Evolutionary conservation across 2,888 invertebrate species (phyloP), one percentile per base, ranked within the genome.

Genomic region (Polyommatus icarus): DNA sequence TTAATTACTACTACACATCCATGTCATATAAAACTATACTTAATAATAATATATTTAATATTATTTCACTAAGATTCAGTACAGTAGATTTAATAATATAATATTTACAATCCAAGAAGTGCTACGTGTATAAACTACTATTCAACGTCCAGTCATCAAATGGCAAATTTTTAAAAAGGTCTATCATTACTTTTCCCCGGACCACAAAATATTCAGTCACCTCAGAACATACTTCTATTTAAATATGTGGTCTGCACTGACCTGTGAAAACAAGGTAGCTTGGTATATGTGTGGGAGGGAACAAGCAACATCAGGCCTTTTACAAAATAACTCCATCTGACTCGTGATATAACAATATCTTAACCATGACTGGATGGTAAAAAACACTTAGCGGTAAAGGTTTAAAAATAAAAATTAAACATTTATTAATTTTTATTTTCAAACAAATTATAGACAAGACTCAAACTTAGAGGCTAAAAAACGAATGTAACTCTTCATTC

Each of bases 371-470:
- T 61, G 61, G 12, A 61, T 61, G 12, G 12, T 61, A 24, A 12
- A 24, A 12, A 24, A 10, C 4, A 61, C 10, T 12, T 32, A 67
- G 29, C 12, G 18, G 29, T 67, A 15, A 32, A 15, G 67, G 18
- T 67, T 67, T 67, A 18, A 67, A 67, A 67, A 67, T 67, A 29
- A 18, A 67, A 67, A 67, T 61, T 61, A 61, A 61, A 61, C 8
- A 3, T 29, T 67, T 67, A 32, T 29, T 29, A 67, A 67, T 67
- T 67, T 67, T 67, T 67, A 18, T 32, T 67, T 67, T 32, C 24
- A 67, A 67, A 32, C 67, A 32, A 29, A 18, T 29, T 24, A 24
- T 54, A 67, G 29, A 61, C 61, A 24, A 32, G 18, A 54, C 54
- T 18, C 1, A 32, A 12, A 61, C 61, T 24, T 61, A 59, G 59